These are phyloP conservation scores for Knipowitschia caucasica DNA, from an alignment of 2,797 vertebrate genomes.

Conservation along the genomic window DNA sequence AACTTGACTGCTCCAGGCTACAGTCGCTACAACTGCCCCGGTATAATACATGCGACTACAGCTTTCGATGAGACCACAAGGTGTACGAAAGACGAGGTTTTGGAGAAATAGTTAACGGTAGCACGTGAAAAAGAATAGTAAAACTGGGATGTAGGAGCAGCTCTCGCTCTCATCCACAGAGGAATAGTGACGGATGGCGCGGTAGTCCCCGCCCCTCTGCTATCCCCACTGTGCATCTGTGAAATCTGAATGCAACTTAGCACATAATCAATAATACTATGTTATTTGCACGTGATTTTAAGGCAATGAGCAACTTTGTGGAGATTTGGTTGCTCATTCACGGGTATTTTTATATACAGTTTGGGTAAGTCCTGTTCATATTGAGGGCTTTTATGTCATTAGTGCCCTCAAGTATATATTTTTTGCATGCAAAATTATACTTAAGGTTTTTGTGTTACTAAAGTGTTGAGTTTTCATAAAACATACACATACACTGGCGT, in stretches of 20 bases:
- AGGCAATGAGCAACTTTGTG: no score
- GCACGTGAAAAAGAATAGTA: constrained; percentile 11
- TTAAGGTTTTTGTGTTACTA: no score
- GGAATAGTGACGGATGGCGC: constrained; percentile 52
- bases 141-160: constrained; percentile 25
- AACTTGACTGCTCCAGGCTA: constrained; percentile 48
- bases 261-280: neutral
- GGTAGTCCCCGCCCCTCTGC: constrained; percentile 59
- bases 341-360: neutral
- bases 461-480: no score
- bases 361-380: no score
- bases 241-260: neutral
- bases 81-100: constrained; percentile 2
- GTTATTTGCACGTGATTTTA: neutral
- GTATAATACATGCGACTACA: constrained; percentile 19
- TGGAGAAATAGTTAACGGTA: constrained; percentile 28
- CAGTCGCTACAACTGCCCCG: constrained; percentile 23
- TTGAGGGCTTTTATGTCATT: no score
- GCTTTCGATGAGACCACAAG: constrained; percentile 9
- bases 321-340: neutral
- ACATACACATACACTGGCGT: no score
- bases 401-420: no score
- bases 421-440: no score
- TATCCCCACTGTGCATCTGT: constrained; percentile 18
- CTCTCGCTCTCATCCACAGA: constrained; percentile 54